Evolutionary conservation across 1,140 invertebrate species (phyloP), one percentile per base, ranked within the genome.

Genomic region (Papilio polytes): DNA sequence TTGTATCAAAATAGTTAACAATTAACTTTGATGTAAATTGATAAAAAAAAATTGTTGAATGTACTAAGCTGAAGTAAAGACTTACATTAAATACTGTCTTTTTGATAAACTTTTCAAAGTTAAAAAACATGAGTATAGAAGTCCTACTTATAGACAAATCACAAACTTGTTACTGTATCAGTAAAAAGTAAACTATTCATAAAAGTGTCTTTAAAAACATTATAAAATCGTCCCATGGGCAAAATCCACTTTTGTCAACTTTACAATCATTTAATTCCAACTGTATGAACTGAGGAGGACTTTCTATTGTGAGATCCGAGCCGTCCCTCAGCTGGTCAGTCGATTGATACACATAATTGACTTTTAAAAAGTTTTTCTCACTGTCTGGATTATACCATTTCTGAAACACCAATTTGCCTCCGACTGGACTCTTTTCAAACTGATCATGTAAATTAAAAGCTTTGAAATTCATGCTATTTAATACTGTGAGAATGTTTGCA

Each of bases 361-460:
- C 81, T 87, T 92, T 92, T 26, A 94, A 84, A 66, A 89, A 91
- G 66, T 87, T 80, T 31, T 81, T 74, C 18, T 83, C 82, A 12
- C 36, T 31, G 31, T 80, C 56, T n/a, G 77, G 77, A 78, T 91
- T 84, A 10, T 80, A 80, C 91, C 89, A 94, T 72, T 91, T 94
- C 84, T 94, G 88, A 80, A 94, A 93, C 7, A 94, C 89, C 10
- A 94, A 31, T 80, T 93, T 93, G n/a, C 92, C 92, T 10, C 92
- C 91, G 26, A 94, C 85, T 0, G 93, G 93, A 18, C 86, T 90
- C 10, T 84, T 85, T 80, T 91, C 89, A 82, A 86, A 86, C 22
- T 89, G 91, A 77, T 89, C 63, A 8, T 74, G 18, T 36, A 94
- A 81, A 0, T 44, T 48, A 83, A 85, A 94, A 1, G 79, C 78